Conservation (phyloP, 2,113 vertebrate species). For the Puma concolor region DNA sequence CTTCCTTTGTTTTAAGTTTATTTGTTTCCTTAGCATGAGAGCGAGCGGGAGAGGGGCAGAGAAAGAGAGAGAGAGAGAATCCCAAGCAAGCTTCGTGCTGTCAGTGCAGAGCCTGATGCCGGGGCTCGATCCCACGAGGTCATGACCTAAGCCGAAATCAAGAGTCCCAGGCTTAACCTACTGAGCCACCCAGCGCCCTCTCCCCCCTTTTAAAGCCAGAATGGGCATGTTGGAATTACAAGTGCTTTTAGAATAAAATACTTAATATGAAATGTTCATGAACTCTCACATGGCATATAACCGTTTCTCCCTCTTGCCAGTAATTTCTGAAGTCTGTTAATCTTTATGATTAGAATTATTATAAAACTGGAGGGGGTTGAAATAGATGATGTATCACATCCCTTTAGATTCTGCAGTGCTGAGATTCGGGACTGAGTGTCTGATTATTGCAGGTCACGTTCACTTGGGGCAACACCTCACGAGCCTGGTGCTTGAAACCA, state of each 20-base stretch:
- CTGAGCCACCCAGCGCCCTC: no score
- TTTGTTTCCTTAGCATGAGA: no score
- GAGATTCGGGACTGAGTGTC: accelerated
- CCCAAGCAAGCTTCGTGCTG: no score
- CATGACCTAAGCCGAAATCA: no score
- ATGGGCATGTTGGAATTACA: neutral
- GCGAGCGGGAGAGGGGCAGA: no score
- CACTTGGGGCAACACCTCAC: accelerated
- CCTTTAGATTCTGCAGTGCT: neutral
- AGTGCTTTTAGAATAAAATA: neutral
- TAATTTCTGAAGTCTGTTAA: neutral
- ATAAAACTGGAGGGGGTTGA: neutral
- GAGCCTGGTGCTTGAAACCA: neutral
- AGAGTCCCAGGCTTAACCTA: no score
- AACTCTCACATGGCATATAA: neutral
- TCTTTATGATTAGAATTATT: neutral
- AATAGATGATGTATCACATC: neutral
- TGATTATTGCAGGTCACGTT: accelerated
- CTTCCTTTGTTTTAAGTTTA: neutral
- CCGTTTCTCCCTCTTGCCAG: neutral
- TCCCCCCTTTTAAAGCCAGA: neutral
- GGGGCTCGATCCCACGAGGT: no score
- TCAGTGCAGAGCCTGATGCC: no score
- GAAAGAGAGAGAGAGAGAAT: no score
- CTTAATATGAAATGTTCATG: neutral